phyloP scores from a whole-genome alignment of 2,888 invertebrate species.

The Exocentrus adspersus region DNA sequence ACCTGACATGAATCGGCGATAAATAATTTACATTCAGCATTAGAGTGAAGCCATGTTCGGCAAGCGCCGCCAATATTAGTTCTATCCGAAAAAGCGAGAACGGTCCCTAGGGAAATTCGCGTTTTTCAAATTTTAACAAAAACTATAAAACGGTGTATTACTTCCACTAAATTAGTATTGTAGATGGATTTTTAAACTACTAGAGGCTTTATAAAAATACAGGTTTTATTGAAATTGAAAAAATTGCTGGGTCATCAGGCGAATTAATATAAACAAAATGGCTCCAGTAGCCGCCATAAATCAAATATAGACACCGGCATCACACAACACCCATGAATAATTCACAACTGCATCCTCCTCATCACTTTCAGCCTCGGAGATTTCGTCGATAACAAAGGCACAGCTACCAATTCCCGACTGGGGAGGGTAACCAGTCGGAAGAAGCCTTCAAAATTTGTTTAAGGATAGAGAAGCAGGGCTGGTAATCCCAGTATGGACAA shows the following conservation, averaged over 20 bases:
- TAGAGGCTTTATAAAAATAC: too few relatives aligned
- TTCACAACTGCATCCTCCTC: background rate
- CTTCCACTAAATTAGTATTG: too few relatives aligned
- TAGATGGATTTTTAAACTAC: too few relatives aligned
- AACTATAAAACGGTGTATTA: too few relatives aligned
- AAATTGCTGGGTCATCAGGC: too few relatives aligned
- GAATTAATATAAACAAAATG: too few relatives aligned
- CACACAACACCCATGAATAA: background rate
- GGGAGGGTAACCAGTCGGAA: slow-evolving; percentile 40
- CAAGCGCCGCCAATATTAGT: slow-evolving; percentile 8
- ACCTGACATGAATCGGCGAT: slow-evolving; percentile 45
- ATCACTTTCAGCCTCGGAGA: background rate
- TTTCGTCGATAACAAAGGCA: slow-evolving; percentile 6
- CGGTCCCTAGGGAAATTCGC: background rate
- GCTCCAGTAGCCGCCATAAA: too few relatives aligned
- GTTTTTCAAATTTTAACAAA: background rate
- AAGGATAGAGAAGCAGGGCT: slow-evolving; percentile 41
- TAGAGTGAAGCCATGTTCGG: slow-evolving; percentile 17
- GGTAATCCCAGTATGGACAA: too few relatives aligned
- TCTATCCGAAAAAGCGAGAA: slow-evolving; percentile 7
- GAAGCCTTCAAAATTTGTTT: slow-evolving; percentile 42
- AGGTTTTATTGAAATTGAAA: too few relatives aligned
- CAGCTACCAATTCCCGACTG: slow-evolving; percentile 18
- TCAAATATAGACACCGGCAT: too few relatives aligned
- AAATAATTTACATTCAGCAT: slow-evolving; percentile 41